Evolutionary conservation across 2,888 invertebrate species (phyloP).

Genomic region (Lagria hirta): DNA sequence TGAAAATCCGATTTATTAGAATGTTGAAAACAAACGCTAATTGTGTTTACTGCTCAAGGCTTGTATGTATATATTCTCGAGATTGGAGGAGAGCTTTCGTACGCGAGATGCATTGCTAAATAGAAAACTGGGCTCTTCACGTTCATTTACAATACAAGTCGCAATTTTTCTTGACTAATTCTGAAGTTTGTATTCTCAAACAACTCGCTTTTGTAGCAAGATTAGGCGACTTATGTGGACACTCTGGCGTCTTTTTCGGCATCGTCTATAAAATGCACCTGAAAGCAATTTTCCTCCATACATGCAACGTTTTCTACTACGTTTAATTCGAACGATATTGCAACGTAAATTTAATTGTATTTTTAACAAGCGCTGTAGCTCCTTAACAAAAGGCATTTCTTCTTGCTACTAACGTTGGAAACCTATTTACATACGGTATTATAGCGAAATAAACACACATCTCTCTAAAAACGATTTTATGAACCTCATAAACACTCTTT

Average conservation of each 20-base stretch:
- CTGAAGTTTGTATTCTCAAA: conserved; percentile 50
- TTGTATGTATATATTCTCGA: conserved; percentile 47
- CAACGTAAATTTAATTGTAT: conserved; percentile 19
- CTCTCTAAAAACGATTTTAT: too few species aligned
- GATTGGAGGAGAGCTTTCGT: conserved; percentile 43
- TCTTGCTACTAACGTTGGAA: too few species aligned
- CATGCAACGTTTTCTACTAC: conserved; percentile 12
- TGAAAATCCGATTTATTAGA: conserved; percentile 50
- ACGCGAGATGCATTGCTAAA: conserved; percentile 47
- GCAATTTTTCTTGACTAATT: conserved; percentile 50
- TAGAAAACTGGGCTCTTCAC: conserved; percentile 41
- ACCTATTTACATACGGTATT: too few species aligned
- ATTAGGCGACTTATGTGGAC: conserved; percentile 45
- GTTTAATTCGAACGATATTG: conserved; percentile 21
- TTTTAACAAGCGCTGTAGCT: conserved; percentile 15
- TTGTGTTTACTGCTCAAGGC: conserved; percentile 50
- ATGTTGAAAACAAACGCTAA: conserved; percentile 51
- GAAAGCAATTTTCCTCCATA: conserved; percentile 22
- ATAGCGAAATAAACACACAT: too few species aligned
- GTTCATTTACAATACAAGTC: conserved; percentile 46
- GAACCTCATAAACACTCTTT: too few species aligned
- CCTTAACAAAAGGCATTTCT: too few species aligned
- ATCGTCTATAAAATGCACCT: conserved; percentile 21
- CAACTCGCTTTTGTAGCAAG: conserved; percentile 40
- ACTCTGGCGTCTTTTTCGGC: conserved; percentile 37